Evolutionary conservation across 2,113 vertebrate species (phyloP).

Genomic region (Scomber colias): DNA sequence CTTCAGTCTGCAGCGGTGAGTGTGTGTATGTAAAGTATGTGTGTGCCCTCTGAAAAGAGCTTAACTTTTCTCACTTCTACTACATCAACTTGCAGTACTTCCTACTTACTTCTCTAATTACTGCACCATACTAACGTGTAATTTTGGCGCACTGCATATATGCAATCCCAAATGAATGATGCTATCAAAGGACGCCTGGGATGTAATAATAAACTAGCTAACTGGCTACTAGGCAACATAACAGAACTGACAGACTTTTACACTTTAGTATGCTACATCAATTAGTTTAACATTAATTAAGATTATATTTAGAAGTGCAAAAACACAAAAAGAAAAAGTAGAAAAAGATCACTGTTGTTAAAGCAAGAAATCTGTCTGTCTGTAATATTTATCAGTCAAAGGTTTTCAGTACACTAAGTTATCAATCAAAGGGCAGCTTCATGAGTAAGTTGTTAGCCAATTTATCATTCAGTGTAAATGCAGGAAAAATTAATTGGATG

Average conservation of each 20-base stretch:
- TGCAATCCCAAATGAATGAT: neutral
- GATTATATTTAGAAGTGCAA: too few relatives aligned
- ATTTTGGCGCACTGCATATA: slow-evolving; percentile 16
- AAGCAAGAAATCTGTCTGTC: neutral
- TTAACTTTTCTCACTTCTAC: too few relatives aligned
- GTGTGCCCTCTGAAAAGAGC: neutral
- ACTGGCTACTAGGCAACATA: too few relatives aligned
- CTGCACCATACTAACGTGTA: slow-evolving; percentile 1
- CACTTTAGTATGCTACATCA: too few relatives aligned
- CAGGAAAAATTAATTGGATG: neutral
- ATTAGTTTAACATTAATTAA: too few relatives aligned
- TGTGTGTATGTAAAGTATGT: neutral
- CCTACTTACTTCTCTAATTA: neutral
- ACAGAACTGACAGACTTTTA: too few relatives aligned
- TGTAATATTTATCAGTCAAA: neutral
- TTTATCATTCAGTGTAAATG: neutral
- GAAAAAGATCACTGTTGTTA: too few relatives aligned
- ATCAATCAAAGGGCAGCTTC: neutral
- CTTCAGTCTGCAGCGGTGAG: slow-evolving; percentile 38
- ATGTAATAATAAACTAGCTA: too few relatives aligned
- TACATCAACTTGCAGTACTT: too few relatives aligned
- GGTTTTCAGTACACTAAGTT: neutral
- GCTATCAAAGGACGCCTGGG: neutral
- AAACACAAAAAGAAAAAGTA: too few relatives aligned
- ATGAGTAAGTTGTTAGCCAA: neutral